Evolutionary conservation across 2,113 vertebrate species (phyloP).

Genomic region (Dicerorhinus sumatrensis): DNA sequence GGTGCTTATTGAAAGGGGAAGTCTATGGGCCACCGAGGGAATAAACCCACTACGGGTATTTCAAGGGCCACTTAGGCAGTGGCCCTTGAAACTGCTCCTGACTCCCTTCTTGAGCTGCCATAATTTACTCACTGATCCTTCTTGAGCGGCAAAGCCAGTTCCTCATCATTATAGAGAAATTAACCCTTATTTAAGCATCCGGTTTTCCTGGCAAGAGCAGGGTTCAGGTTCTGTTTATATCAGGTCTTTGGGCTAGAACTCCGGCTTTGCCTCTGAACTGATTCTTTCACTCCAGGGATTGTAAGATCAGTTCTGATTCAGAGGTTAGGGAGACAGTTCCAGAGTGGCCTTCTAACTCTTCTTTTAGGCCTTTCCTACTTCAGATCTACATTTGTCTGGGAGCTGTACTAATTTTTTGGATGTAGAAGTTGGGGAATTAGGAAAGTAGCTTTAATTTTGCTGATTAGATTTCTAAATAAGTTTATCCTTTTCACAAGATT

Average conservation of each 20-base stretch:
- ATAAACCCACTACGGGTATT: not conserved
- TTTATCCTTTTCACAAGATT: constrained; percentile 34
- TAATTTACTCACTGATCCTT: not conserved
- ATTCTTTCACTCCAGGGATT: not conserved
- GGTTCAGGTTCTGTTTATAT: constrained; percentile 25
- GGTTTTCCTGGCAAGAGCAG: not conserved
- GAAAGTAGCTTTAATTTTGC: constrained; percentile 48
- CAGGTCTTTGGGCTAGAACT: not conserved
- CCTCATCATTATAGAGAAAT: constrained; percentile 1
- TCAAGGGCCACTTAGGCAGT: not conserved
- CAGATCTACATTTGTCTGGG: not conserved
- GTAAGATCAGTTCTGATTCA: constrained; percentile 1
- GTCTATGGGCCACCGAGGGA: not conserved
- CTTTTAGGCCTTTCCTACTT: not conserved
- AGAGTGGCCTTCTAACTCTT: not conserved
- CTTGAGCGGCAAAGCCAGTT: not conserved
- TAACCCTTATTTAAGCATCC: not conserved
- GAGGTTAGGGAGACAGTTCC: not conserved
- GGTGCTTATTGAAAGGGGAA: not conserved
- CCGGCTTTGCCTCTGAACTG: constrained; percentile 7
- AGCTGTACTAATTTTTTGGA: not conserved
- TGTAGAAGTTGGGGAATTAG: not conserved
- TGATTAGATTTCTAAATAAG: constrained; percentile 42
- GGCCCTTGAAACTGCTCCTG: not conserved
- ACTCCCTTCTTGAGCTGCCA: not conserved